Evolutionary conservation across 2,113 vertebrate species (phyloP), one percentile per base, ranked within the genome.

Genomic region (Mustela nigripes): DNA sequence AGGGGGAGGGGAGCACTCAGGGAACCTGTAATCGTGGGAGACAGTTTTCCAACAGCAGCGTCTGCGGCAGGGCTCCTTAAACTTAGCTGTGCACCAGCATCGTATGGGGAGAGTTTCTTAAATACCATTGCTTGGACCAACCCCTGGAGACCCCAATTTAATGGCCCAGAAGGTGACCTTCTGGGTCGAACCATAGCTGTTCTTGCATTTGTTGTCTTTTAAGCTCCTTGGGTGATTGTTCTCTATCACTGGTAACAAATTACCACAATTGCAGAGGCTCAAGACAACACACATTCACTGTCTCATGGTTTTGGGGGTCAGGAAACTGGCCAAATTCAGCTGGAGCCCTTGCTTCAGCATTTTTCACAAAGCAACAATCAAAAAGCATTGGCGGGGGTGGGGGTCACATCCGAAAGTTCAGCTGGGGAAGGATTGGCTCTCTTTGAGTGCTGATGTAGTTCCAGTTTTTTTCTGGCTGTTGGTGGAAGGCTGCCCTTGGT

Each of bases 41-140:
- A 33, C 14, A 18, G 8, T 10, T 94, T 62, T 63, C 45, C 18
- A 65, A 42, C 8, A 42, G 22, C n/a, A 62, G 39, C 11, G 1
- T 21, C 39, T 65, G 24, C 19, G 8, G 10, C 19, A n/a, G 85
- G 6, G 5, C 33, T 62, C 58, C 67, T 22, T 22, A 36, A 45
- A 36, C 39, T 36, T 89, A 71, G 45, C 5, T 31, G 1, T 9
- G 12, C 2, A 1, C 10, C 71, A 24, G 0, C 16, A 45, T 19
- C n/a, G 2, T 0, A 0, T 2, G 5, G 42, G 15, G 45, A 82
- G n/a, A 63, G 15, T 7, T 22, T 36, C 79, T 76, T 31, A 26
- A 56, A 31, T 48, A 7, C 18, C 24, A 0, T 11, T 33, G 42
- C 36, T 45, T 21, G 22, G n/a, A 28, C 26, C 10, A 26, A 10